Percentiles rank a stretch among this genome's conserved stretches.
Conservation (phyloP, 2,797 vertebrate species). For the Hybognathus amarus region DNA sequence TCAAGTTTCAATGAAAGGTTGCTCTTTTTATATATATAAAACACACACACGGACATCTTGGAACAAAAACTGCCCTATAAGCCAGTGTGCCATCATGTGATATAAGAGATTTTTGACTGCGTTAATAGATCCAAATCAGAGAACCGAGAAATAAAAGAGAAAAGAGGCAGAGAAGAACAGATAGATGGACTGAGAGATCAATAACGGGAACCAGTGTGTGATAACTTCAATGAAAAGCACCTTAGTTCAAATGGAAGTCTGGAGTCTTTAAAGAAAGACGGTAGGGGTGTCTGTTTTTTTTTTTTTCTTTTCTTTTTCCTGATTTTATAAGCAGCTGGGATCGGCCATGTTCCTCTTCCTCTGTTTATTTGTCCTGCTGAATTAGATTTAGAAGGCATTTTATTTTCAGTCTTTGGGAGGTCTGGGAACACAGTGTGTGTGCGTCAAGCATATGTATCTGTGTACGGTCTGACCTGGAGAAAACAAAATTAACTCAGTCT, state of each 20-base stretch:
- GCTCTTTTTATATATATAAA: no score
- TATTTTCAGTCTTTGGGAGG: slow-evolving; percentile 58
- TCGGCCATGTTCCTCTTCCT: slow-evolving; percentile 37
- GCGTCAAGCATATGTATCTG: slow-evolving; percentile 25
- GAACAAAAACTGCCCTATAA: slow-evolving; percentile 28
- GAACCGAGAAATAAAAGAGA: slow-evolving; percentile 6
- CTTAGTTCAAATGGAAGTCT: slow-evolving; percentile 36
- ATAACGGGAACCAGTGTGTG: slow-evolving; percentile 7
- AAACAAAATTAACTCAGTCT: slow-evolving; percentile 18
- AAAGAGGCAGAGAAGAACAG: slow-evolving; percentile 21
- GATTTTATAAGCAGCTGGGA: slow-evolving; percentile 39
- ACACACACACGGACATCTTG: background rate
- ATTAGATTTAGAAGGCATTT: slow-evolving; percentile 62
- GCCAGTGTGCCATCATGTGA: slow-evolving; percentile 12
- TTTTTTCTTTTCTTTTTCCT: background rate
- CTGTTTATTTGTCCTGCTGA: slow-evolving; percentile 61
- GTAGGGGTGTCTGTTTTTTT: slow-evolving; percentile 11
- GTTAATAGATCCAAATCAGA: slow-evolving; percentile 44
- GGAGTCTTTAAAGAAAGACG: slow-evolving; percentile 49
- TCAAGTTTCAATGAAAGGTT: no score
- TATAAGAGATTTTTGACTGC: slow-evolving; percentile 16
- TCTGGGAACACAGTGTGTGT: slow-evolving; percentile 21
- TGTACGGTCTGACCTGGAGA: slow-evolving; percentile 14
- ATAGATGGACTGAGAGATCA: slow-evolving; percentile 28
- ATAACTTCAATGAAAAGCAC: slow-evolving; percentile 59